Base-by-base conservation (phyloP, 2,888 invertebrate species). In the Eristalis intricaria region DNA sequence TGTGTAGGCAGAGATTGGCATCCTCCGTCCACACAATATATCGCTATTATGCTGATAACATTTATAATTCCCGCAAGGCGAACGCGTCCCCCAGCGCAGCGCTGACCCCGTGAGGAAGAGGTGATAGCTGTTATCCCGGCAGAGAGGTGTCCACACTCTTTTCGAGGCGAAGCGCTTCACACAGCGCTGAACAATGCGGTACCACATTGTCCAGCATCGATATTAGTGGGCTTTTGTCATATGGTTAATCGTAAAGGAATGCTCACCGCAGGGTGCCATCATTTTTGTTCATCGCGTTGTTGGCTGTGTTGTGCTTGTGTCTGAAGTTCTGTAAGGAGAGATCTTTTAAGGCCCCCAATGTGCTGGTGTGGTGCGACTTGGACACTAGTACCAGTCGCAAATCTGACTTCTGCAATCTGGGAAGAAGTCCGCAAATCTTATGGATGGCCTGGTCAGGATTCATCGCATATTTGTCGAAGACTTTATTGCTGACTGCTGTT, bases 1-100 rank as follows among this genome's bases (percentile, higher is more conserved):
- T 84, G 66, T 86, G 86, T 86, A 86, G 86, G 86, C 86, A 86
- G 86, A 86, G 86, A 86, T 86, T 86, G 86, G 82, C 78, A 86
- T 86, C 82, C 86, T 71, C 77, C 86, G 69, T 86, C 86, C 86
- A 86, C 86, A 83, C 86, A 86, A 86, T 86, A 82, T 86, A 86
- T 86, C 83, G 86, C 86, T 70, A 86, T 82, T 86, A 83, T 75
- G 83, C 78, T 83, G 86, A 86, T 86, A 86, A 86, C 86, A 86
- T 86, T 86, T 86, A 86, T 86, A 86, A 82, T 86, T 86, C 86
- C 78, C 74, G 86, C 86, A 83, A 86, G 86, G 74, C 78, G 50
- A 29, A 61, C n/a, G 83, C 74, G 78, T 86, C 83, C 74, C 86
- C 70, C 64, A 35, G 35, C 35, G 11, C 35, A 65, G 38, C 22